These are phyloP conservation scores for Bathynomus jamesi DNA, from an alignment of 1,140 invertebrate genomes.

Conservation along the genomic window DNA sequence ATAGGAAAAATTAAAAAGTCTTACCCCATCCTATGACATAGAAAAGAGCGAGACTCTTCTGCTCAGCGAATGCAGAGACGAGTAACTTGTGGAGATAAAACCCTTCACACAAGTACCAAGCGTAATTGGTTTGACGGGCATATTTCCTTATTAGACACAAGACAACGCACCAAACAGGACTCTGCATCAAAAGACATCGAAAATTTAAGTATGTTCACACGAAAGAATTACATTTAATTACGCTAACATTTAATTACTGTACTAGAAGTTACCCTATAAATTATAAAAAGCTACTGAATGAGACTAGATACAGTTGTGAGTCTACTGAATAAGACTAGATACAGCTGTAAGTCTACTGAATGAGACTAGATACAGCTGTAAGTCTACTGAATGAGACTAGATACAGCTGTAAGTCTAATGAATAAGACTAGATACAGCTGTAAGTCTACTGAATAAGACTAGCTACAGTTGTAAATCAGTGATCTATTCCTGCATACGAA, in stretches of 20 bases:
- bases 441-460: too few relatives aligned
- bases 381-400: too few relatives aligned
- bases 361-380: too few relatives aligned
- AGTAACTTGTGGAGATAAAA: slow-evolving; percentile 51
- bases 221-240: background rate
- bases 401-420: too few relatives aligned
- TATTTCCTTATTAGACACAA: slow-evolving; percentile 48
- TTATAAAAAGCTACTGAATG: background rate
- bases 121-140: slow-evolving; percentile 51
- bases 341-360: too few relatives aligned
- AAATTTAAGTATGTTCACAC: background rate
- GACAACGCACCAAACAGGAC: slow-evolving; percentile 43
- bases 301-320: background rate
- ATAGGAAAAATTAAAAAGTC: slow-evolving; percentile 14
- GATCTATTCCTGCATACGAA: too few relatives aligned
- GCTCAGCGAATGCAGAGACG: slow-evolving; percentile 49
- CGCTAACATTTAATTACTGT: background rate
- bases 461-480: too few relatives aligned
- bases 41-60: slow-evolving; percentile 46
- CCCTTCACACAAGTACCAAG: slow-evolving; percentile 56
- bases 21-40: slow-evolving; percentile 52
- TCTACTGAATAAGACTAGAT: background rate
- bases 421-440: too few relatives aligned
- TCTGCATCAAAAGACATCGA: too few relatives aligned
- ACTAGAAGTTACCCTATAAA: background rate